Percentiles rank a stretch among this genome's conserved stretches.
Conservation (phyloP, 1,140 invertebrate species). For the Cydia amplana region DNA sequence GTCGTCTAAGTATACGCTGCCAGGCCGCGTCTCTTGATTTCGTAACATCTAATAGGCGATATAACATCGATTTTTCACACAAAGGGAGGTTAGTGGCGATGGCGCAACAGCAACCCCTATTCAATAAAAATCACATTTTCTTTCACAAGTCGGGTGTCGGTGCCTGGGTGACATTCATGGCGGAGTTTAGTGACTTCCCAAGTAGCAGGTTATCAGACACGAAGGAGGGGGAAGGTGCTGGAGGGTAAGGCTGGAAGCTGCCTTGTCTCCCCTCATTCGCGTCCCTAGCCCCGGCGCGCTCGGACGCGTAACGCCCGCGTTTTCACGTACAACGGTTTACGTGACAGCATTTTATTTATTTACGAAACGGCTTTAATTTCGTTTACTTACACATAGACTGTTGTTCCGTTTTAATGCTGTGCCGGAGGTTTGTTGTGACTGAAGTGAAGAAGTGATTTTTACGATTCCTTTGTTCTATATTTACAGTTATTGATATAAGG, state of each 20-base stretch:
- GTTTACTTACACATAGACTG: constrained; percentile 51
- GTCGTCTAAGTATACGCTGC: background rate
- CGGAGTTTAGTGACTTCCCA: constrained; percentile 77
- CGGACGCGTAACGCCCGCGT: constrained; percentile 53
- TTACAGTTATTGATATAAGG: background rate
- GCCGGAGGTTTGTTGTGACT: constrained; percentile 65
- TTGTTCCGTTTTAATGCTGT: constrained; percentile 38
- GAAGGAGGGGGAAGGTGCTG: constrained; percentile 45
- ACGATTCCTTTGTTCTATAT: constrained; percentile 42
- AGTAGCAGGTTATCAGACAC: constrained; percentile 76
- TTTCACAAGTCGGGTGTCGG: constrained; percentile 63
- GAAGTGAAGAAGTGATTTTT: constrained; percentile 61
- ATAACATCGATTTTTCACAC: constrained; percentile 64
- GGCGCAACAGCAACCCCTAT: constrained; percentile 62
- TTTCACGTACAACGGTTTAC: constrained; percentile 38
- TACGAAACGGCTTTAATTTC: constrained; percentile 51
- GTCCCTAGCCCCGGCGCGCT: constrained; percentile 60
- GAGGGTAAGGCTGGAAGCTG: constrained; percentile 61
- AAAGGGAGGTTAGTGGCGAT: constrained; percentile 53
- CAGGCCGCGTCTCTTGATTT: constrained; percentile 48
- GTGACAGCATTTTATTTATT: constrained; percentile 41
- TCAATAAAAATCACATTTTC: constrained; percentile 76
- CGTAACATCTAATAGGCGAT: constrained; percentile 57
- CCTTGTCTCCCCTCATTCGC: constrained; percentile 70
- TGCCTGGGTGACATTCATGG: constrained; percentile 71